A percentile compares a stretch with the other conserved stretches of the same genome.
Evolutionary conservation across 2,888 invertebrate species (phyloP).

Genomic region (Allophyes oxyacanthae): DNA sequence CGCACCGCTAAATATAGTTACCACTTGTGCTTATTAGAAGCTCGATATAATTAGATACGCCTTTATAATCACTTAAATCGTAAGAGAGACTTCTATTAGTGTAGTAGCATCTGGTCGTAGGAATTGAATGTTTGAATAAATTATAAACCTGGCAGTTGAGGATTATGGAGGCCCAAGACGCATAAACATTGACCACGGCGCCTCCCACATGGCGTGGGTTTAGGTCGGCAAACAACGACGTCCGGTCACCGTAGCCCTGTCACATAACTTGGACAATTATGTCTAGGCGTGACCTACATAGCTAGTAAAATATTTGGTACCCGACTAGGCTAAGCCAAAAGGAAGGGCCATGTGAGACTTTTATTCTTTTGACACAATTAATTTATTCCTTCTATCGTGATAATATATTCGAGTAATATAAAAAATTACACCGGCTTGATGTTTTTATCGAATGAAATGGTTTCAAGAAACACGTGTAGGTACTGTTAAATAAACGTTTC

Average conservation of each 20-base stretch:
- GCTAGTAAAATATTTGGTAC: conserved; percentile 45
- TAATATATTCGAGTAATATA: too few species aligned
- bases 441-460: conserved; percentile 3
- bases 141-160: conserved; percentile 45
- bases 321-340: conserved; percentile 47
- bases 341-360: conserved; percentile 46
- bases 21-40: conserved; percentile 72
- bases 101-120: conserved; percentile 11
- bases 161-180: conserved; percentile 36
- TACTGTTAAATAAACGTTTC: conserved; percentile 1
- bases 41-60: conserved; percentile 69
- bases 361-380: conserved; percentile 7
- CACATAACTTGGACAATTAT: conserved; percentile 66
- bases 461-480: conserved; percentile 1
- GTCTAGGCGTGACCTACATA: conserved; percentile 67
- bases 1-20: conserved; percentile 76
- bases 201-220: conserved; percentile 79
- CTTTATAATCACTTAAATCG: conserved; percentile 63
- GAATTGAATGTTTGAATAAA: conserved; percentile 37
- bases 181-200: conserved; percentile 56
- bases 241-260: conserved; percentile 78
- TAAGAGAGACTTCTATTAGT: conserved; percentile 31
- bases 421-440: neutral
- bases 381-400: neutral
- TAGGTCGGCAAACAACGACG: conserved; percentile 81